These are phyloP conservation scores for Radopholus similis DNA, from an alignment of 1,140 invertebrate genomes.

Conservation along the genomic window DNA sequence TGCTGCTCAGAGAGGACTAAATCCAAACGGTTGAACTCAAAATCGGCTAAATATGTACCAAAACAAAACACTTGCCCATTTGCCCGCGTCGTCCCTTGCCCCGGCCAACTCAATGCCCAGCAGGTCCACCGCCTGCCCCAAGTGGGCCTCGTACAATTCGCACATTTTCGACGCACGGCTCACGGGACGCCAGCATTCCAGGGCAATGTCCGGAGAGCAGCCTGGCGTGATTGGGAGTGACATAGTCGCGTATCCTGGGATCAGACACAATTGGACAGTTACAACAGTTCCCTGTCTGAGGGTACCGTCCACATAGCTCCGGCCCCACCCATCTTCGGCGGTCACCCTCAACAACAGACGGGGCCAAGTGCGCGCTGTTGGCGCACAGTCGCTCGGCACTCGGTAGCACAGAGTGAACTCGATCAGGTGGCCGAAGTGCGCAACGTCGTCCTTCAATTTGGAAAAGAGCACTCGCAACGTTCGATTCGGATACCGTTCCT, in stretches of 20 bases:
- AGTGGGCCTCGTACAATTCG: neutral
- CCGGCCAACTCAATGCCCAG: neutral
- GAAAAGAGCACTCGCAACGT: neutral
- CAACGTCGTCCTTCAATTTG: slow-evolving; percentile 4
- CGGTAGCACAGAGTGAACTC: slow-evolving; percentile 2
- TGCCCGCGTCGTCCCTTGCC: no score
- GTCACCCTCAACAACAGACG: neutral
- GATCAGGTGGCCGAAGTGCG: slow-evolving; percentile 8
- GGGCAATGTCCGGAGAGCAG: neutral
- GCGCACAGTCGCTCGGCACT: neutral
- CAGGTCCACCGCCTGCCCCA: neutral
- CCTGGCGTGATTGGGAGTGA: neutral
- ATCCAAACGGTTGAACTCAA: no score
- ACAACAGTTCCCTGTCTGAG: neutral
- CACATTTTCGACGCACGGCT: neutral
- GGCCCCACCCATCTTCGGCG: slow-evolving; percentile 5
- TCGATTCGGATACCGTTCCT: neutral
- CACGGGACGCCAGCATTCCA: neutral
- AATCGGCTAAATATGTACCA: no score
- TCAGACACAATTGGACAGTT: neutral
- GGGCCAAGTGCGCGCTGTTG: neutral
- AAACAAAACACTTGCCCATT: no score
- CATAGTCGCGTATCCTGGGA: neutral
- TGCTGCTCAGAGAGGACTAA: no score
- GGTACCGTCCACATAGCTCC: slow-evolving; percentile 4